Evolutionary conservation across 2,113 vertebrate genomes (phyloP), one percentile per base, ranked within the genome.

Genomic region (Tauraco erythrolophus): DNA sequence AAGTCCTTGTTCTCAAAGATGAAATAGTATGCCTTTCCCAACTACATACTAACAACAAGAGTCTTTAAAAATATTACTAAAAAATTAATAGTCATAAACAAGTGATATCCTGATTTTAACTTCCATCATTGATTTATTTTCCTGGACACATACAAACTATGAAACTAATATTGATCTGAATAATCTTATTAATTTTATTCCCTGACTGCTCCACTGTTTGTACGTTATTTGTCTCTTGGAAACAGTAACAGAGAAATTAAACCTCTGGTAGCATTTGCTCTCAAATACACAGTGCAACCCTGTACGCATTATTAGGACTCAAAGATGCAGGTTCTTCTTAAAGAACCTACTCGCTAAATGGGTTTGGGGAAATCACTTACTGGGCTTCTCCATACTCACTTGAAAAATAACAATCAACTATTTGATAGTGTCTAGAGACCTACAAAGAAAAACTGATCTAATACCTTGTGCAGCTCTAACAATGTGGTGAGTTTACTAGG

Each of bases 261-360:
- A 75, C 19, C 35, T 33, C 17, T 23, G 27, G 17, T 9, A 53
- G 21, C 33, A 68, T n/a, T 68, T 84, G n/a, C 28, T 92, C 19
- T 66, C 66, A 72, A 65, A 72, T 14, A 53, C 10, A 17, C 5
- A 70, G 15, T 4, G 53, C 0, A 0, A 66, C 4, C 14, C 6
- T 27, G 23, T 10, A 48, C 1, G 3, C 2, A 71, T n/a, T 27
- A 64, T 68, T 31, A 88, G 22, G 53, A 58, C 39, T 66, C 23
- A 23, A 51, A 83, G 45, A 77, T 9, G 4, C 9, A 53, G 14
- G 25, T 35, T 79, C 25, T 57, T 78, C 39, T 54, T 57, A 18
- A 78, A 75, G 22, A 74, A 48, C 14, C 8, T 41, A 28, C 8
- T 50, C 54, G 25, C 10, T 28, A 61, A 45, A 66, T 12, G 10